phyloP scores from a whole-genome alignment of 2,113 vertebrate genomes.

The Campylomormyrus tamandua region DNA sequence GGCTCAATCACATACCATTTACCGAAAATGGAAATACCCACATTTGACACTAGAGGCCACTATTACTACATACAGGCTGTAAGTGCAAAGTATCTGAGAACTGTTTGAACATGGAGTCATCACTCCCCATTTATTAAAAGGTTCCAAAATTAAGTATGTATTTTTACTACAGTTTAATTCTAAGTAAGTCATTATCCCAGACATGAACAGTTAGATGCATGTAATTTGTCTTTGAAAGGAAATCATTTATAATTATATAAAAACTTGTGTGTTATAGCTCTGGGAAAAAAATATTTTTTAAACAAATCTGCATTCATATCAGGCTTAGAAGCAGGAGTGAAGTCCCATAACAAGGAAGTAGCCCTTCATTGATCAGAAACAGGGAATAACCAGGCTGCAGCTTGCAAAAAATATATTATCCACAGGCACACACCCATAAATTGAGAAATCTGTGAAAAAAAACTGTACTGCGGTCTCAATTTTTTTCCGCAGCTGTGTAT shows the following conservation, averaged over 20 bases:
- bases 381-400: no score
- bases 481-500: background rate
- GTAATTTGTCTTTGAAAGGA: background rate
- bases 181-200: background rate
- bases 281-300: no score
- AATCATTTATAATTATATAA: background rate
- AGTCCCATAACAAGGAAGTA: no score
- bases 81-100: background rate
- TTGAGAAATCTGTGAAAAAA: no score
- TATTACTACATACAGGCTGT: background rate
- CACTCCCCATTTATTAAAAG: background rate
- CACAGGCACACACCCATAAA: no score
- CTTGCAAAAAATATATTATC: no score
- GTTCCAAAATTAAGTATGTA: background rate
- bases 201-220: background rate
- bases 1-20: background rate
- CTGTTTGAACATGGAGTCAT: background rate
- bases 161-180: background rate
- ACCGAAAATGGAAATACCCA: background rate
- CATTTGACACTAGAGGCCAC: background rate
- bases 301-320: no score
- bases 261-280: background rate
- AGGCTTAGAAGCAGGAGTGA: no score
- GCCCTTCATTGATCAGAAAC: no score
- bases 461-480: background rate